phyloP scores from a whole-genome alignment of 1,140 invertebrate species.

The Hyles euphorbiae region DNA sequence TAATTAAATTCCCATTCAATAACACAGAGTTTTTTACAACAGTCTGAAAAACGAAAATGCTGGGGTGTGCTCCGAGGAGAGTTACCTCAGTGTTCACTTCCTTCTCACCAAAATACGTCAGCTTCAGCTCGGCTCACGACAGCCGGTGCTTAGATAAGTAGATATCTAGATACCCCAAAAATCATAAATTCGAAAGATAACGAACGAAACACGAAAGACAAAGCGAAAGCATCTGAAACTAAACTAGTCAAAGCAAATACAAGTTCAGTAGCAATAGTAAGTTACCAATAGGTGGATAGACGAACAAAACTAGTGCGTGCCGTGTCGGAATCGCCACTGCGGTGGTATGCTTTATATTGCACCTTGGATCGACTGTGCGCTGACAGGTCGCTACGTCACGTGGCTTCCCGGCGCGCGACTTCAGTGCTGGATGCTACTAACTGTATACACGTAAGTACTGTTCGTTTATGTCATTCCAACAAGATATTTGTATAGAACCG shows the following conservation, averaged over 20 bases:
- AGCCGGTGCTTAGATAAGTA: slow-evolving; percentile 72
- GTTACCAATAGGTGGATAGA: slow-evolving; percentile 54
- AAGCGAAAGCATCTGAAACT: slow-evolving; percentile 30
- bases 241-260: slow-evolving; percentile 57
- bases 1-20: slow-evolving; percentile 33
- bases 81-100: slow-evolving; percentile 51
- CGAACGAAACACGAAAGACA: slow-evolving; percentile 20
- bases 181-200: slow-evolving; percentile 16
- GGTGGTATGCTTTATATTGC: slow-evolving; percentile 73
- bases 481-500: too few relatives aligned
- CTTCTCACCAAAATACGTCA: slow-evolving; percentile 37
- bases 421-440: slow-evolving; percentile 77
- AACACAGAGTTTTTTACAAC: slow-evolving; percentile 35
- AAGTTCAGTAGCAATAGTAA: slow-evolving; percentile 46
- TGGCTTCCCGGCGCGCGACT: slow-evolving; percentile 75
- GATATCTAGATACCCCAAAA: slow-evolving; percentile 20
- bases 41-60: slow-evolving; percentile 60
- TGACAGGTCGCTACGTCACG: slow-evolving; percentile 75
- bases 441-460: slow-evolving; percentile 76
- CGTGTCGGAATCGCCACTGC: slow-evolving; percentile 48
- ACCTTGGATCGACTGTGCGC: slow-evolving; percentile 75
- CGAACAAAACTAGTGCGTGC: slow-evolving; percentile 27
- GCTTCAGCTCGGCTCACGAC: slow-evolving; percentile 62
- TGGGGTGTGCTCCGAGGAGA: slow-evolving; percentile 64
- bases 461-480: slow-evolving; percentile 7